These are phyloP conservation scores for Campopleginae sp. DNA, from an alignment of 2,888 invertebrate species.

Conservation along the genomic window DNA sequence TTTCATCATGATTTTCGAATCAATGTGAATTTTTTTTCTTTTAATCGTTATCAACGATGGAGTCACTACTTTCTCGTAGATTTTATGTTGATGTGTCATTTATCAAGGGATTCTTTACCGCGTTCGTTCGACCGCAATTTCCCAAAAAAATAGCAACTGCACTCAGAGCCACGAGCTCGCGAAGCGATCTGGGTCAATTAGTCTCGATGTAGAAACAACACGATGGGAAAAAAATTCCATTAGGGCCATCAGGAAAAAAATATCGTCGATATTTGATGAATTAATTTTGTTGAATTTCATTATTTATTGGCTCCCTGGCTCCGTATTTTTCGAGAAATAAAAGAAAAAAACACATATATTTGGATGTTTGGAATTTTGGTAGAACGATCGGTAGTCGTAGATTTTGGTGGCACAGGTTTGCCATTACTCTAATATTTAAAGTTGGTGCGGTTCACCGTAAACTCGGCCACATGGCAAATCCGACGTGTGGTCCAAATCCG, in stretches of 20 bases:
- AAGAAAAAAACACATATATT: not conserved
- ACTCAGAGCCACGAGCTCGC: too few species aligned
- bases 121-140: too few species aligned
- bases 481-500: constrained; percentile 67
- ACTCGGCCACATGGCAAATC: constrained; percentile 67
- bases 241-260: too few species aligned
- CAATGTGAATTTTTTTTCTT: not conserved
- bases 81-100: too few species aligned
- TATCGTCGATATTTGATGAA: too few species aligned
- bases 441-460: constrained; percentile 67
- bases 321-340: too few species aligned
- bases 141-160: not conserved
- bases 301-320: not conserved
- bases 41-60: not conserved
- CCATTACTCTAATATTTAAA: constrained; percentile 67
- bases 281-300: too few species aligned
- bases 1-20: not conserved
- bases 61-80: not conserved
- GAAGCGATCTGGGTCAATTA: not conserved
- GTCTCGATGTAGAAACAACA: not conserved
- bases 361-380: constrained; percentile 14
- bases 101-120: too few species aligned
- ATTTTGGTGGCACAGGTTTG: constrained; percentile 32
- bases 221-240: not conserved
- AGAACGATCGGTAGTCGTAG: not conserved